phyloP scores from a whole-genome alignment of 2,888 invertebrate genomes.

The Venusia cambrica region DNA sequence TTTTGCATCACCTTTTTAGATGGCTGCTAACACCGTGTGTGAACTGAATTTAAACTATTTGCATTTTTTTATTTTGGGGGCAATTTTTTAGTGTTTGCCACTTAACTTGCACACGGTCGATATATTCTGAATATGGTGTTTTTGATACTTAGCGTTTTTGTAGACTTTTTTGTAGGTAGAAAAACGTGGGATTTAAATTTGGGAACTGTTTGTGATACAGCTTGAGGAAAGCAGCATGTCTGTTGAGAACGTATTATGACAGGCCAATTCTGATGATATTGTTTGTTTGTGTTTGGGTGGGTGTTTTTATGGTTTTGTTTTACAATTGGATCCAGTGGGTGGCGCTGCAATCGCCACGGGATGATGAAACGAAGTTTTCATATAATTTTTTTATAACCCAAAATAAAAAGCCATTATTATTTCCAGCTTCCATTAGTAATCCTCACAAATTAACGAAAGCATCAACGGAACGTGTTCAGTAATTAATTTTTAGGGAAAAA shows the following conservation, averaged over 20 bases:
- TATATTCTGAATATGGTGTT: constrained; percentile 43
- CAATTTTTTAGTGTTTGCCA: constrained; percentile 43
- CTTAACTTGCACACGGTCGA: constrained; percentile 53
- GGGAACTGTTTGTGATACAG: neutral
- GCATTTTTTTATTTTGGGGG: constrained; percentile 27
- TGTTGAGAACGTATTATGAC: too few relatives aligned
- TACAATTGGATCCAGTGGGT: too few relatives aligned
- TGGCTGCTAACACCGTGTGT: constrained; percentile 43
- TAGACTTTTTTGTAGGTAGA: constrained; percentile 23
- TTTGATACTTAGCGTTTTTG: constrained; percentile 35
- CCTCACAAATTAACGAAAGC: constrained; percentile 41
- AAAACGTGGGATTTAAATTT: constrained; percentile 39
- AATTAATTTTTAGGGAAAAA: constrained; percentile 53
- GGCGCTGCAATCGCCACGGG: too few relatives aligned
- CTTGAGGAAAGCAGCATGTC: too few relatives aligned
- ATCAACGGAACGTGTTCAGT: constrained; percentile 48
- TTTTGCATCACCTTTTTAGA: constrained; percentile 39
- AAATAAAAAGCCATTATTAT: too few relatives aligned
- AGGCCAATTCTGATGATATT: too few relatives aligned
- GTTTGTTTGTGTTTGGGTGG: too few relatives aligned
- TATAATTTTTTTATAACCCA: too few relatives aligned
- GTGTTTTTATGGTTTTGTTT: too few relatives aligned
- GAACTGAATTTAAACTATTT: constrained; percentile 45
- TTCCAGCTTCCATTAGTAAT: constrained; percentile 20
- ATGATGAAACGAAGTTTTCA: too few relatives aligned